Evolutionary conservation across 2,113 vertebrate genomes (phyloP).

Genomic region (Azemiops feae): DNA sequence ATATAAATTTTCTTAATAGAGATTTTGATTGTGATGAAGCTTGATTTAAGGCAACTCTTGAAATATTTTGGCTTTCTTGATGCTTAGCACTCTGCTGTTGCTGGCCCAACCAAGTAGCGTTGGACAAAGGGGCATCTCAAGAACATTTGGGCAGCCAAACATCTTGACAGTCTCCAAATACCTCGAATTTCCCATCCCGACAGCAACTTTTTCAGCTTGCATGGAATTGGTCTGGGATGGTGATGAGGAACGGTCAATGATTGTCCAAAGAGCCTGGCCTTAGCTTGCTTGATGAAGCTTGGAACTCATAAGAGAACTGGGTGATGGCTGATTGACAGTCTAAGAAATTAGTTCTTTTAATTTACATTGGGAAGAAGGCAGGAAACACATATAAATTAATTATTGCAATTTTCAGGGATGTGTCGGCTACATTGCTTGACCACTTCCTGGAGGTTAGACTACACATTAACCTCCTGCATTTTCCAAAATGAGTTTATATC

Average conservation of each 20-base stretch:
- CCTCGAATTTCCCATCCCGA: not conserved
- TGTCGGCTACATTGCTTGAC: slow-evolving; percentile 21
- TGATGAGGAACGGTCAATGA: not conserved
- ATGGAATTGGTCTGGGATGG: not conserved
- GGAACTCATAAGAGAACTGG: not conserved
- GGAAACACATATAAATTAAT: slow-evolving; percentile 60
- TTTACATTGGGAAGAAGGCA: not conserved
- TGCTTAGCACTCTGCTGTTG: too few species aligned
- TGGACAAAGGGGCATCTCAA: not conserved
- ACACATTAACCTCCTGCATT: slow-evolving; percentile 16
- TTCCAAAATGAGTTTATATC: not conserved
- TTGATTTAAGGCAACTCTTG: not conserved
- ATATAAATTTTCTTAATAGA: too few species aligned
- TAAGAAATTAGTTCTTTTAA: slow-evolving; percentile 48
- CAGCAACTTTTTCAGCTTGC: not conserved
- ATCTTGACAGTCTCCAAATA: not conserved
- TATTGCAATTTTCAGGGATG: slow-evolving; percentile 19
- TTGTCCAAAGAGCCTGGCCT: not conserved
- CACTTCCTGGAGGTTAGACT: not conserved
- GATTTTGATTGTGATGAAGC: not conserved
- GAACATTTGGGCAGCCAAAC: not conserved
- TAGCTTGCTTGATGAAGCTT: not conserved
- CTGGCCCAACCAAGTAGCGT: too few species aligned
- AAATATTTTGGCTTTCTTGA: too few species aligned
- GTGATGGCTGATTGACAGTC: not conserved